Conservation (phyloP, 2,888 invertebrate genomes). For the Amphipoea lucens region DNA sequence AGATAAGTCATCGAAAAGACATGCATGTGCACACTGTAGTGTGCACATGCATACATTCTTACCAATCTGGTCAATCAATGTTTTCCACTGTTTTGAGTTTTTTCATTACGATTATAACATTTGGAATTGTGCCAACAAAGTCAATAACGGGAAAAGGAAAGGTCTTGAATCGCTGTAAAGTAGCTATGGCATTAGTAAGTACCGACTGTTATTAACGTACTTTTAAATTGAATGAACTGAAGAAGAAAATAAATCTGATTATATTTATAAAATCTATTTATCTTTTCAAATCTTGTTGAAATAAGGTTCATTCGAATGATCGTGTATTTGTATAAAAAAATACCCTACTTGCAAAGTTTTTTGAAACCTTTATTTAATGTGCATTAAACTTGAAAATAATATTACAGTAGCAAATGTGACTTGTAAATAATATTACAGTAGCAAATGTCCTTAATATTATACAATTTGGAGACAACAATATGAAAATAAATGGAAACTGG, state of each 20-base stretch:
- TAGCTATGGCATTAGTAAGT: background rate
- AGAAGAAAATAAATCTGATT: background rate
- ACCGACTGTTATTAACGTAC: no score
- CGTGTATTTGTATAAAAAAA: background rate
- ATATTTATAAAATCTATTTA: background rate
- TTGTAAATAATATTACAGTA: background rate
- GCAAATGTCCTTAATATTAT: background rate
- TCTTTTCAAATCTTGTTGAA: no score
- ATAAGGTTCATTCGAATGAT: background rate
- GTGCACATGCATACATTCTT: background rate
- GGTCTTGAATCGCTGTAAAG: background rate
- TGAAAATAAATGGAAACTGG: no score
- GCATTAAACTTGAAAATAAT: background rate
- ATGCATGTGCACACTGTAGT: no score
- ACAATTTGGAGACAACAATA: no score
- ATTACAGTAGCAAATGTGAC: background rate
- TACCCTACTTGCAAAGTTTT: background rate
- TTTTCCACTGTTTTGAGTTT: background rate
- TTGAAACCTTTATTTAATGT: background rate
- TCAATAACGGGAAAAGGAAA: background rate
- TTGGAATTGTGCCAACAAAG: background rate
- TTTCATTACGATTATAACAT: background rate
- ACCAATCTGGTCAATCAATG: constrained; percentile 1
- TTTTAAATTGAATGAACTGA: background rate
- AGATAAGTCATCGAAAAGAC: no score